Evolutionary conservation across 2,888 invertebrate genomes (phyloP), one percentile per base, ranked within the genome.

Genomic region (Dicycla oo): DNA sequence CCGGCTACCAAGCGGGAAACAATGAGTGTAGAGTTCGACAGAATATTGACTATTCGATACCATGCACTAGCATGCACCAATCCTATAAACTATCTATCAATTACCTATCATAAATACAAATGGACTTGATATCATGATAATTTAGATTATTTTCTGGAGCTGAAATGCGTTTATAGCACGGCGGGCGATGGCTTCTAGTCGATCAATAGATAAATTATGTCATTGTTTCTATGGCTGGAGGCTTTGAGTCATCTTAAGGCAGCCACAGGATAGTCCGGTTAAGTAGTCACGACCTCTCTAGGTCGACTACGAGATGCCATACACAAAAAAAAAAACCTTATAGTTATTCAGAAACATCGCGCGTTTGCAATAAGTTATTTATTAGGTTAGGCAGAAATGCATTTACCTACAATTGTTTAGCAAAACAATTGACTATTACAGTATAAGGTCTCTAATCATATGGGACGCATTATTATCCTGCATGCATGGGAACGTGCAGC

Each of bases 1-100:
- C 15, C 4, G 67, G 78, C 38, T 60, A 78, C 81, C 66, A 73
- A 57, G 45, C 8, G 43, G 30, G 69, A 61, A 78, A 81, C 81
- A 78, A 73, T 34, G 51, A 54, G 5, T 61, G 34, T 62, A 38
- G 51, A 45, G 8, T 40, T 45, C 56, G 38, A 60, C n/a, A 43
- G 15, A 60, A 56, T 58, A 71, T 65, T 30, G 53, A 57, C 18
- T 43, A 54, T 61, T 64, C 68, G 34, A 81, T 81, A 60, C 8
- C 49, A 51, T 61, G 60, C 75, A 78, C 10, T 13, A 6, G n/a
- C n/a, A n/a, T n/a, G n/a, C 13, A n/a, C 40, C 2, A 34, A 5
- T 23, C 40, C 2, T 5, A 5, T 23, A 11, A 11, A 63, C 62
- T 8, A 30, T 30, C n/a, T 38, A 60, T 23, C 23, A 62, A 47